These are phyloP conservation scores for Spea hammondii DNA, from an alignment of 2,797 vertebrate species.

Conservation along the genomic window DNA sequence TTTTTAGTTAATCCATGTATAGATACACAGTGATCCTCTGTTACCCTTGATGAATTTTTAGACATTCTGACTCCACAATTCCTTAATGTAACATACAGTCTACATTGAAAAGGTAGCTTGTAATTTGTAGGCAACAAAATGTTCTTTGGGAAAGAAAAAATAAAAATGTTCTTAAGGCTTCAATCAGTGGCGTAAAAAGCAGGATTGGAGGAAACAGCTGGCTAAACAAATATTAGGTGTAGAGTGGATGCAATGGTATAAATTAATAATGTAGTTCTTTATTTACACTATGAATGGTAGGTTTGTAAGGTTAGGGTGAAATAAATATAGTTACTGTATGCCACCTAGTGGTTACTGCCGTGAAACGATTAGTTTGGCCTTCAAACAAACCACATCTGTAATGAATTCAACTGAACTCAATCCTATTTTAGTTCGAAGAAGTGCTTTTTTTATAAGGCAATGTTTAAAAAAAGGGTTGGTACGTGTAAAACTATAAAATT, in stretches of 20 bases:
- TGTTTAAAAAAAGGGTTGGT: slow-evolving; percentile 30
- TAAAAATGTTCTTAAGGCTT: slow-evolving; percentile 63
- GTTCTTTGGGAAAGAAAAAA: slow-evolving; percentile 59
- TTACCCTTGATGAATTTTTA: slow-evolving; percentile 67
- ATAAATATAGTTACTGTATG: slow-evolving; percentile 59
- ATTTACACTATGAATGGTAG: slow-evolving; percentile 69
- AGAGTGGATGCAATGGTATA: slow-evolving; percentile 67
- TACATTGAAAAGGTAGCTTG: slow-evolving; percentile 65
- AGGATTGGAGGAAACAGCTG: slow-evolving; percentile 78
- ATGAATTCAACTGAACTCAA: slow-evolving; percentile 33
- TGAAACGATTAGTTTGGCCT: slow-evolving; percentile 29
- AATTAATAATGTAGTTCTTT: slow-evolving; percentile 81
- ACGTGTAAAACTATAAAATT: slow-evolving; percentile 50
- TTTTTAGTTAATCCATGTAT: slow-evolving; percentile 28
- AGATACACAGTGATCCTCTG: slow-evolving; percentile 59
- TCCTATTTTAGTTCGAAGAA: slow-evolving; percentile 31
- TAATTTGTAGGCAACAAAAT: slow-evolving; percentile 68
- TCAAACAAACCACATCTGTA: slow-evolving; percentile 46
- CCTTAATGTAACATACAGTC: slow-evolving; percentile 59
- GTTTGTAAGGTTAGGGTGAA: slow-evolving; percentile 59
- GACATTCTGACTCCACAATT: slow-evolving; percentile 64
- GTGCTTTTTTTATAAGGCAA: slow-evolving; percentile 21
- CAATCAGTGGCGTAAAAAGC: slow-evolving; percentile 70
- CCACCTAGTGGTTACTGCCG: slow-evolving; percentile 69
- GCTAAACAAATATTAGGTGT: slow-evolving; percentile 78